Percentiles rank a stretch among this genome's conserved stretches.
Conservation (phyloP, 1,140 invertebrate species). For the Hylyphantes graminicola region DNA sequence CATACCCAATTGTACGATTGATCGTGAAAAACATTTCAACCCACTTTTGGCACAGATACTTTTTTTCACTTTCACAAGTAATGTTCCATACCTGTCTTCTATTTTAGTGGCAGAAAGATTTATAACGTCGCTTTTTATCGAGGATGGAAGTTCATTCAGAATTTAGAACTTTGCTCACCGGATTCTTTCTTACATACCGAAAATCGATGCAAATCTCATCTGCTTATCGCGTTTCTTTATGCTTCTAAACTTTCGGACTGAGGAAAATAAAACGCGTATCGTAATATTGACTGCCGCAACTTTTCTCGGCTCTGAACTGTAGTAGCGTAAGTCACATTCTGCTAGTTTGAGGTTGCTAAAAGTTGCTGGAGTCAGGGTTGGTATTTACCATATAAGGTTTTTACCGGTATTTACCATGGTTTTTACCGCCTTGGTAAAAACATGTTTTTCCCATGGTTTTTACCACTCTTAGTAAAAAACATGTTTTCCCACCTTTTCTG, state of each 20-base stretch:
- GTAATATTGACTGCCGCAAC: conserved; percentile 13
- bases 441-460: no score
- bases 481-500: no score
- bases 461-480: no score
- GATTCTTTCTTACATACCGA: conserved; percentile 14
- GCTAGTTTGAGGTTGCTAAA: no score
- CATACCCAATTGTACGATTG: no score
- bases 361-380: no score
- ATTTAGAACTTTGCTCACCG: conserved; percentile 37
- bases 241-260: neutral
- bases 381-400: no score
- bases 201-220: conserved; percentile 55
- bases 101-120: conserved; percentile 47
- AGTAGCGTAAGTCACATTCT: no score
- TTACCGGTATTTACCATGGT: no score
- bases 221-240: conserved; percentile 39
- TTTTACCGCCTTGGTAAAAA: no score
- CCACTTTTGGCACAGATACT: neutral
- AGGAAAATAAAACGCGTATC: neutral
- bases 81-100: conserved; percentile 21
- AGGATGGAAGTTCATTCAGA: conserved; percentile 36
- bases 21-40: no score
- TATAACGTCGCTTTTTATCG: conserved; percentile 41
- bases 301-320: neutral
- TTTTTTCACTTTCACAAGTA: neutral